Base-by-base conservation (phyloP, 2,797 vertebrate species). In the Rhynchonycteris naso region DNA sequence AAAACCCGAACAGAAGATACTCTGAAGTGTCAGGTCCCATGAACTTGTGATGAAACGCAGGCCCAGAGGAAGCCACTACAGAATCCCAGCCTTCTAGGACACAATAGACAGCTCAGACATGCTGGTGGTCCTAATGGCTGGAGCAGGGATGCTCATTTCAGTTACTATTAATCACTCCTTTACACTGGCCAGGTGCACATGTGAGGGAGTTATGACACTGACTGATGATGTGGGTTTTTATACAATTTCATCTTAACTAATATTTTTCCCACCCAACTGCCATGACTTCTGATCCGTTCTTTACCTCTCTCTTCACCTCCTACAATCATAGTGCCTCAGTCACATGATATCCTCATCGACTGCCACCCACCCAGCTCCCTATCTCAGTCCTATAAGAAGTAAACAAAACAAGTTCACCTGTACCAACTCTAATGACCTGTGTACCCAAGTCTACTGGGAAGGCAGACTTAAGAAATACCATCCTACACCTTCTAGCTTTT, bases 11-110 rank as follows among this genome's bases (percentile, higher is more conserved):
- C n/a, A 18, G 76, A 78, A 87, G 47, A 52, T 61, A 33, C 88
- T 93, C 47, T 47, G 63, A 96, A 83, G 93, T 80, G 59, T 72
- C 90, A 89, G 71, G 21, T 47, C 66, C 21, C 33, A 58, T 87
- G 15, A 87, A 2, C 54, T 52, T 90, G 69, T 75, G 96, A 85
- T 68, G 24, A 80, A 54, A 82, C 28, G 30, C 90, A 92, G 86
- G 54, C 22, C 76, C 38, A 58, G 74, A 87, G 59, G 92, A 35
- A 92, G 79, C 10, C 75, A 87, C 93, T 43, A 28, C 61, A 69
- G n/a, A 58, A 2, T 18, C 74, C 47, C 14, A 47, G 56, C 26
- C 12, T 80, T 61, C 88, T 59, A 63, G 16, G 59, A 68, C 2
- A 54, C 28, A 61, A 16, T 0, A 2, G 43, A 90, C 63, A 86